phyloP scores from a whole-genome alignment of 2,797 vertebrate genomes.

The Melanotaenia boesemani region DNA sequence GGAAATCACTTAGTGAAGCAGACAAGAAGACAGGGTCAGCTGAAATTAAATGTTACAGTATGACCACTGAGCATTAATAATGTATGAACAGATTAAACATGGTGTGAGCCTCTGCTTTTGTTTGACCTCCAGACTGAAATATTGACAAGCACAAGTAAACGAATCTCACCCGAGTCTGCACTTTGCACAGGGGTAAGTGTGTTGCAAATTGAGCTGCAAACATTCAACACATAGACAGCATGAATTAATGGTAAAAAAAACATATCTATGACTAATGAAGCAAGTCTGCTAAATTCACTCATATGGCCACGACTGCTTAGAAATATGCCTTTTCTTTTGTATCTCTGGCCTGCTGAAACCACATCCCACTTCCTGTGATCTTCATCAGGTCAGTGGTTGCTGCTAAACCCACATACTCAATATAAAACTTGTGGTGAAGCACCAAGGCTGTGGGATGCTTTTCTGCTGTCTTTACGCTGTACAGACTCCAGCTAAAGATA shows the following conservation, averaged over 20 bases:
- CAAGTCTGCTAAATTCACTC: neutral
- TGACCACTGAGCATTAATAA: slow-evolving; percentile 32
- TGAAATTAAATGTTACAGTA: slow-evolving; percentile 26
- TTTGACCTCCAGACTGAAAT: slow-evolving; percentile 31
- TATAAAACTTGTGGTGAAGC: too few relatives aligned
- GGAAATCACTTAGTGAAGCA: slow-evolving; percentile 26
- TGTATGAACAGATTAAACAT: slow-evolving; percentile 15
- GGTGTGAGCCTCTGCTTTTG: neutral
- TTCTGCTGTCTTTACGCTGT: too few relatives aligned
- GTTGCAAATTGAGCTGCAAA: slow-evolving; percentile 1
- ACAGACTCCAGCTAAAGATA: too few relatives aligned
- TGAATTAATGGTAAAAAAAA: neutral
- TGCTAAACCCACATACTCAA: too few relatives aligned
- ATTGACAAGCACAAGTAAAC: slow-evolving; percentile 21
- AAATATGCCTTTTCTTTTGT: neutral
- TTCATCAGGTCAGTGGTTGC: too few relatives aligned
- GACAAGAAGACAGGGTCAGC: slow-evolving; percentile 24
- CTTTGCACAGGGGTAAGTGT: neutral
- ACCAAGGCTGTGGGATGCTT: too few relatives aligned
- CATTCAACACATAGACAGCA: neutral
- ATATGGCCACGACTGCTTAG: neutral
- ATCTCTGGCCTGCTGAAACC: too few relatives aligned
- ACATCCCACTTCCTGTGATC: too few relatives aligned
- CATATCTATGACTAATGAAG: neutral
- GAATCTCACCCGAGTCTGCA: slow-evolving; percentile 5